Base-by-base conservation (phyloP, 2,113 vertebrate species). In the Eublepharis macularius region DNA sequence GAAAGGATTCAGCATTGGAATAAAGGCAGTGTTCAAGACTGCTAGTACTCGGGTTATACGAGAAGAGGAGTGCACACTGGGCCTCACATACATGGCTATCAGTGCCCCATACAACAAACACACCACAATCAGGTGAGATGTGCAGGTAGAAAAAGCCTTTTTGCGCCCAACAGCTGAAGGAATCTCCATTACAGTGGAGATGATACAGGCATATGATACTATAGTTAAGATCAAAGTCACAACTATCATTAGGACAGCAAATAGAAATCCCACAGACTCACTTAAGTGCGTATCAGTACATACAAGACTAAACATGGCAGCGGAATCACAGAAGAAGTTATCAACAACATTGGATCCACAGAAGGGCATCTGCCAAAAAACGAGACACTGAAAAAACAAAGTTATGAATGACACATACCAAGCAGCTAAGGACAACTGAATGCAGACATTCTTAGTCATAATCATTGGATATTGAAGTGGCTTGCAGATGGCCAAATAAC, bases 1-100 rank as follows among this genome's bases (percentile, higher is more conserved):
- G 82, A 94, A 94, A 32, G 92, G 93, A 24, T 94, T 94, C 76
- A 94, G 84, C 63, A 91, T 14, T 0, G 88, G 93, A 3, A 90
- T 88, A 49, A 94, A 69, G 45, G 94, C 21, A 0, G 92, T 94
- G 57, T 90, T 94, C 63, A 93, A 82, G 51, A 95, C 65, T 1
- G 92, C 90, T 73, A 93, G 87, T 34, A 88, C 14, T 81, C 94
- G 92, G 78, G 76, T 91, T 29, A 17, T 1, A 2, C 2, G 41
- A 32, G 47, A 29, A 4, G 74, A 76, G 29, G 74, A 16, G 29
- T 11, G 24, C 4, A n/a, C 8, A 6, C 34, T 83, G 2, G 90
- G 49, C 5, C 74, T 79, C 47, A 90, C 74, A 26, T 92, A 92
- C 7, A 73, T 79, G 39, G 85, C 32, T 6, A 75, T 80, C 36